Base-by-base conservation (phyloP, 2,888 invertebrate species). In the Drosophila mulleri region DNA sequence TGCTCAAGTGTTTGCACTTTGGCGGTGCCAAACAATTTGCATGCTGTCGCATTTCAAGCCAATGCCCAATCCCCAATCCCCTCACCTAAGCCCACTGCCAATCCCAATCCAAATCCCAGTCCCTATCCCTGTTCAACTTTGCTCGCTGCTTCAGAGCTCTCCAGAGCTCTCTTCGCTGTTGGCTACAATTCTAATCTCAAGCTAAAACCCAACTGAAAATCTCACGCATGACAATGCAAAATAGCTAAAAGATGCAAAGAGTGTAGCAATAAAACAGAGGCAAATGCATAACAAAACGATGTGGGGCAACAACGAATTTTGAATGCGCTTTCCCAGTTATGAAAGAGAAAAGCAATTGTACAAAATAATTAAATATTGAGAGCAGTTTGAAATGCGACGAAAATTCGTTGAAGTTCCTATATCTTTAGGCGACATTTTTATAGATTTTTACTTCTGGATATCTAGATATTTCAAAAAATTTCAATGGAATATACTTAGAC, bases 1-100 rank as follows among this genome's bases (percentile, higher is more conserved):
- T 78, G 60, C 71, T 72, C 76, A 76, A 88, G 85, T 87, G 89
- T 87, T 90, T 84, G 88, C 89, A 83, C 81, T 87, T 84, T 75
- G 79, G 63, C 63, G 76, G 56, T 78, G 79, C 67, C 80, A 72
- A 73, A 72, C 80, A 77, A 90, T 90, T 88, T 89, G 89, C 87
- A 86, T 86, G 73, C 73, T 69, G 78, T 62, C 81, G 72, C 79
- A 73, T 73, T 75, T 45, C 48, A 32, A 58, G 44, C 64, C 44
- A 60, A 61, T 47, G n/a, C 37, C 52, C 68, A 44, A 61, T 47
- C 18, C 37, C 52, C 68, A 44, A 7, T 8, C 12, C 32, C 47
- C 44, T 8, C 29, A 29, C 8, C 29, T 29, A 29, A 23, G 12
- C 35, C 32, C 11, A 11, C 56, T 44, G 14, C 39, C 23, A 12